Base-by-base conservation (phyloP, 1,140 invertebrate genomes). In the Chlorops oryzae region DNA sequence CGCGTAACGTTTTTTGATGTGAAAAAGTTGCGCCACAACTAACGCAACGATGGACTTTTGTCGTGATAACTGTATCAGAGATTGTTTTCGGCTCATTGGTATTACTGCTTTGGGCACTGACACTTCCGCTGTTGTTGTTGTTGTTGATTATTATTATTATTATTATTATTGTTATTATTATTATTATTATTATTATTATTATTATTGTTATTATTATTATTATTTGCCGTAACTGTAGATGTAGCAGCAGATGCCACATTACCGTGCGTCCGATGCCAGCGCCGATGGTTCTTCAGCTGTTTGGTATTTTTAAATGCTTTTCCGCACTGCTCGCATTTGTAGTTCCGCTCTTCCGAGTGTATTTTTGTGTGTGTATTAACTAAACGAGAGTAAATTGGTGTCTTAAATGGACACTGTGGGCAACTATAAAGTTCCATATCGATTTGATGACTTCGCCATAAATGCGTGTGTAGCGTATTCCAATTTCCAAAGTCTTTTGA, bases 261-360 rank as follows among this genome's bases (percentile, higher is more conserved):
- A 1, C 58, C 50, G 25, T 66, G 62, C 28, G 74, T 73, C 49
- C 78, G 73, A 60, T 85, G 74, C 50, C 75, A 73, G 5, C 76
- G 57, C 10, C 78, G 78, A 59, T 85, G 83, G 55, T 84, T 84
- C 22, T 80, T 74, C 41, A 88, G 70, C 59, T 89, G 87, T 65
- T 85, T 87, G 9, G 76, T 75, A 63, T 84, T 88, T 66, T 88
- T 87, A 66, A 89, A 90, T 3, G 78, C 75, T 66, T 88, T 88
- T n/a, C 77, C 76, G 65, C 87, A 90, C 22, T 75, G 68, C 51
- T 82, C 75, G 71, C 84, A 86, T 5, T 78, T 69, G 60, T 79
- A 86, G 42, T 73, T 72, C 7, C 80, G 80, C 28, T 79, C 77
- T 39, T 80, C 76, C 17, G 77, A 77, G 70, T 90, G 87, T 32